Evolutionary conservation across 2,113 vertebrate species (phyloP), one percentile per base, ranked within the genome.

Genomic region (Brachyhypopomus occidentalis): DNA sequence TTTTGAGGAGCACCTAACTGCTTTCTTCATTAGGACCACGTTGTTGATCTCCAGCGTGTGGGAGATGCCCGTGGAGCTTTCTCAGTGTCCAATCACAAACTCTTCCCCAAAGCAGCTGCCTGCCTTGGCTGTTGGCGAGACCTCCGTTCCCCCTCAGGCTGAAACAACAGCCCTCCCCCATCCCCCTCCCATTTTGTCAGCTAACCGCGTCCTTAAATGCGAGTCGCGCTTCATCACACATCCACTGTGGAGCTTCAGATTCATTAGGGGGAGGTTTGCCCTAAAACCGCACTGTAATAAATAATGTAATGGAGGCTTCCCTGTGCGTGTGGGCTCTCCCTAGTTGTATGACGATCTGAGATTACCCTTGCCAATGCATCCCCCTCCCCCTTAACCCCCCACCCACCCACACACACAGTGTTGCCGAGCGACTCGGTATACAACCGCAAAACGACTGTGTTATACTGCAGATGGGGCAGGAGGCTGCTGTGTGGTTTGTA

Each of bases 31-130:
- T 67, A 67, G 16, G 14, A 25, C 27, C 17, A 17, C 16, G 63
- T 17, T 66, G 34, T 66, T 19, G 3, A 36, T 27, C 27, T 66
- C 27, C 27, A 34, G 27, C 27, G 11, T 66, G 25, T 9, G 62
- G 27, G 62, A 30, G 62, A 64, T 30, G 62, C 62, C 9, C 20
- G n/a, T n/a, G 12, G 17, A 22, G 62, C 52, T 41, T 56, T n/a
- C n/a, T n/a, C n/a, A n/a, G n/a, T n/a, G n/a, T n/a, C n/a, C n/a
- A n/a, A n/a, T n/a, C n/a, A n/a, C n/a, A n/a, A n/a, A n/a, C n/a
- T n/a, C n/a, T 58, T 75, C 75, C 69, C 64, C 4, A 45, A 48
- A 36, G 2, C 82, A 73, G 72, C 52, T 59, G 72, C 79, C 83
- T 72, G 63, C 82, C 80, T 30, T 3, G 30, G 30, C 30, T 30